phyloP scores from a whole-genome alignment of 2,113 vertebrate species.

The Numida meleagris region DNA sequence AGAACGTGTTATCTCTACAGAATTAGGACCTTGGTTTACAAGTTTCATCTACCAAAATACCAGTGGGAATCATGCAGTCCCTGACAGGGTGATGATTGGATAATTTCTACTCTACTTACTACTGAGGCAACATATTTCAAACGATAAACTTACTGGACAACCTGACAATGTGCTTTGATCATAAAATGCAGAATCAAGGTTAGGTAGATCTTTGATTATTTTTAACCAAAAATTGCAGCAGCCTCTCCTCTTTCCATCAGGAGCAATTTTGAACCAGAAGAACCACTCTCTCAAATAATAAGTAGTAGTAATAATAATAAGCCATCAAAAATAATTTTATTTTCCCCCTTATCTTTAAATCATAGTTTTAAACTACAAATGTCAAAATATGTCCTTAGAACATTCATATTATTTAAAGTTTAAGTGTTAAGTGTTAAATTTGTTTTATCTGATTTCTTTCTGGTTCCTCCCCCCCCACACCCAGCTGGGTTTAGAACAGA shows the following conservation, averaged over 20 bases:
- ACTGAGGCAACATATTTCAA: slow-evolving; percentile 18
- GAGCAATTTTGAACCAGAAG: neutral
- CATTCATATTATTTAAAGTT: neutral
- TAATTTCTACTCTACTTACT: slow-evolving; percentile 37
- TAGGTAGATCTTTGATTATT: neutral
- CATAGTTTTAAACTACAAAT: neutral
- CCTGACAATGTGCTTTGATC: slow-evolving; percentile 21
- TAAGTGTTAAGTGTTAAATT: too few relatives aligned
- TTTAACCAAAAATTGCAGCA: slow-evolving; percentile 5
- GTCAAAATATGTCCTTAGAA: neutral
- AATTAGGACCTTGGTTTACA: neutral
- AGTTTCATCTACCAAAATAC: neutral
- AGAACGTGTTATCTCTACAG: neutral
- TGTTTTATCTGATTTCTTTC: neutral
- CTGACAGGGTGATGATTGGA: slow-evolving; percentile 51
- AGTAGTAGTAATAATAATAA: neutral
- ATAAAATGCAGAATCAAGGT: neutral
- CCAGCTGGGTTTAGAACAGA: neutral
- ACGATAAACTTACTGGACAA: slow-evolving; percentile 44
- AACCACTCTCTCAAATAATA: neutral
- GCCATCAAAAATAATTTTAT: neutral
- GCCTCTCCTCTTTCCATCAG: neutral
- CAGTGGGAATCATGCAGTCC: slow-evolving; percentile 13
- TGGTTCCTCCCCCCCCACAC: neutral
- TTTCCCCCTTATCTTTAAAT: neutral